A percentile compares a stretch with the other conserved stretches of the same genome.
Evolutionary conservation across 2,888 invertebrate species (phyloP).

Genomic region (Achlya flavicornis): DNA sequence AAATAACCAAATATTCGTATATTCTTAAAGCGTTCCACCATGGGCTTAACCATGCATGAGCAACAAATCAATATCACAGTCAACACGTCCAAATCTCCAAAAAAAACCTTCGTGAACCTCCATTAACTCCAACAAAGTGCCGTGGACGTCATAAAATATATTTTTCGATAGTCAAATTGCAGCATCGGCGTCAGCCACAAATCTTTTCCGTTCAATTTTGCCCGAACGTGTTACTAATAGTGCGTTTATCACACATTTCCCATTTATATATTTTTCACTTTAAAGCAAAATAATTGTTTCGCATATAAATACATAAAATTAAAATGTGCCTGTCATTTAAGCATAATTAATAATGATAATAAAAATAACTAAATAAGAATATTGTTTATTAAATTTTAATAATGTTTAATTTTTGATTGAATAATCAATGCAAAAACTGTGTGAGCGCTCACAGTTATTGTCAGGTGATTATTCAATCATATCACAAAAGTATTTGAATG

Average conservation of each 20-base stretch:
- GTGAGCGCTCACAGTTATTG: no score
- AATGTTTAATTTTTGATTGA: no score
- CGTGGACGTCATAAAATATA: conserved; percentile 76
- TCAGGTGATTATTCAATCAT: no score
- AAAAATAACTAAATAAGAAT: no score
- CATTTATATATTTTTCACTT: conserved; percentile 25
- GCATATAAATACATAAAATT: no score
- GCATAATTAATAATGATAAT: no score
- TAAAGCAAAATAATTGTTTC: not conserved
- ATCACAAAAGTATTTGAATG: not conserved
- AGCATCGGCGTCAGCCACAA: conserved; percentile 71
- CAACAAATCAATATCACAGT: conserved; percentile 50
- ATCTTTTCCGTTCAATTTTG: conserved; percentile 78
- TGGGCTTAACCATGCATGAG: conserved; percentile 14
- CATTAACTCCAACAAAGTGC: conserved; percentile 71
- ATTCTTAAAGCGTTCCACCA: not conserved
- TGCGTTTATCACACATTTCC: conserved; percentile 43
- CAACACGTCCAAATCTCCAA: conserved; percentile 39
- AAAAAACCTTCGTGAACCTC: conserved; percentile 53
- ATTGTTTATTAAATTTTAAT: no score
- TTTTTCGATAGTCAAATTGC: conserved; percentile 81
- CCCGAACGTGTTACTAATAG: conserved; percentile 47
- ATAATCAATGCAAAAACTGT: no score
- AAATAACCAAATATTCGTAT: not conserved
- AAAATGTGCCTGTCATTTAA: no score